Evolutionary conservation across 2,113 vertebrate species (phyloP), one percentile per base, ranked within the genome.

Genomic region (Chamaetylas fuelleborni): DNA sequence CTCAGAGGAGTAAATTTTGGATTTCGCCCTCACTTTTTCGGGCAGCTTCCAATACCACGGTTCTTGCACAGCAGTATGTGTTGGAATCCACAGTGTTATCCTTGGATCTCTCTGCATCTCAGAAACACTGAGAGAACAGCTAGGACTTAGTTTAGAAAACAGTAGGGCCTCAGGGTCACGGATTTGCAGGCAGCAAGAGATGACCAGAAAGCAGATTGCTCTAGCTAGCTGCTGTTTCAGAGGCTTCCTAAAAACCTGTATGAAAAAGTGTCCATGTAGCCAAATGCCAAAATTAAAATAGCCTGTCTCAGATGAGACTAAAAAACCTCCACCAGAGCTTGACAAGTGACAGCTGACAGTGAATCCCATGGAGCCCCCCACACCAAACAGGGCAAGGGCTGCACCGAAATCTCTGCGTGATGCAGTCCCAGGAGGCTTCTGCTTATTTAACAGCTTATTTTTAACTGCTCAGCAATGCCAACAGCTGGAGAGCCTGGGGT

Each of bases 241-340:
- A 69, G 65, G 53, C 71, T 94, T 79, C 92, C 58, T 71, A 88
- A 88, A 93, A 90, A 92, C 48, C 79, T 50, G 31, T 8, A 47
- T 0, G 15, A 74, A 50, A 61, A 83, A 84, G 40, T 1, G 19
- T 15, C 56, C 40, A 9, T 3, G 5, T 16, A 48, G 74, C 58
- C 88, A 80, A 82, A 51, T 4, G 9, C 40, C 3, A 0, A 38
- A 79, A 43, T 23, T 85, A 50, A 87, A 91, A 36, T 8, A 93
- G 57, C 45, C 40, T 6, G 2, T 40, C 66, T 93, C 66, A n/a
- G 51, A 58, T 42, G 36, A 84, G 65, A 65, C 40, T 29, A 24
- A 24, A n/a, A 54, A 82, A 12, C 20, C 72, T 78, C 51, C 33
- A 78, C 45, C 1, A 48, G 33, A 0, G 2, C 38, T 88, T 77